phyloP scores from a whole-genome alignment of 2,888 invertebrate genomes.

The Tyria jacobaeae region DNA sequence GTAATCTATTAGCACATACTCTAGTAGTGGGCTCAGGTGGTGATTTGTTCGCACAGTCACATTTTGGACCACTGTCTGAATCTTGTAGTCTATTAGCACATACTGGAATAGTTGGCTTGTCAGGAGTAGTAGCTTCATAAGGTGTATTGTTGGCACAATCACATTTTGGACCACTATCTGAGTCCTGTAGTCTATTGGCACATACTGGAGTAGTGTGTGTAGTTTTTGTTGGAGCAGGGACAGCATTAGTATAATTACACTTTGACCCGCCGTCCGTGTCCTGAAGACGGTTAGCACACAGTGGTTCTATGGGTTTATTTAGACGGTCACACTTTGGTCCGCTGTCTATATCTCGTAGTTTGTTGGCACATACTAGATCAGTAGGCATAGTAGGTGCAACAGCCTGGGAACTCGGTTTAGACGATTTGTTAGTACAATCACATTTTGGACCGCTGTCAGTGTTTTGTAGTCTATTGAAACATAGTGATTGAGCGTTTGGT shows the following conservation, averaged over 20 bases:
- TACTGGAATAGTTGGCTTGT: not conserved
- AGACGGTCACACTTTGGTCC: no score
- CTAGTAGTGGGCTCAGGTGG: not conserved
- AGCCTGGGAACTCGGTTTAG: not conserved
- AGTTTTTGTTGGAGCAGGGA: no score
- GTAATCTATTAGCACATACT: not conserved
- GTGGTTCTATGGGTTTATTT: not conserved
- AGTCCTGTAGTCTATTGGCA: slow-evolving; percentile 7
- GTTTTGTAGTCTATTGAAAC: not conserved
- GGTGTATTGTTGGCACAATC: not conserved
- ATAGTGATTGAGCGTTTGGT: not conserved
- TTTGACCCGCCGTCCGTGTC: not conserved
- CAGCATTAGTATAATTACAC: not conserved
- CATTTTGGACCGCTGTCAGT: not conserved
- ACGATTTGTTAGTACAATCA: not conserved
- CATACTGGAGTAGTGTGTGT: not conserved
- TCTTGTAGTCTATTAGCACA: slow-evolving; percentile 1
- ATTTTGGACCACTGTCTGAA: slow-evolving; percentile 3
- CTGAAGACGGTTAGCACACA: not conserved
- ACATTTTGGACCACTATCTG: slow-evolving; percentile 8
- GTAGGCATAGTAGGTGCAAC: no score
- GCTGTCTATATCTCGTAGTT: no score
- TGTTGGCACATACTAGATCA: no score
- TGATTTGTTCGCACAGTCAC: not conserved
- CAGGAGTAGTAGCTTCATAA: not conserved